Conservation (phyloP, 92 coral and sea anemone genomes). For the Blastomussa wellsi region DNA sequence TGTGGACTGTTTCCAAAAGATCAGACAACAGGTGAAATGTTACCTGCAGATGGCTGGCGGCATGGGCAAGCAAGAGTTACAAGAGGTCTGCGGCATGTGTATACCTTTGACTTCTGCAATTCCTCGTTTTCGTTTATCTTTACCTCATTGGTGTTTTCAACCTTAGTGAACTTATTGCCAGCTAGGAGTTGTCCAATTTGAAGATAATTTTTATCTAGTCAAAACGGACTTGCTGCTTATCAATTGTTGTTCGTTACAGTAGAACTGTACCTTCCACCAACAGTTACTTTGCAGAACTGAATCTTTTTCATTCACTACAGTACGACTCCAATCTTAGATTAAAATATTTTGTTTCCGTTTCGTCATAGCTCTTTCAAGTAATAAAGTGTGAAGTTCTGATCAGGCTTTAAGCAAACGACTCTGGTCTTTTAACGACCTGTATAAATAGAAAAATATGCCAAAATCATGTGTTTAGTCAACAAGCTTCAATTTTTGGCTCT, state of each 20-base stretch:
- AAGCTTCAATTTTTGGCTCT: not conserved
- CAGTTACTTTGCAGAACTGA: too few relatives aligned
- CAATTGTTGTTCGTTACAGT: too few relatives aligned
- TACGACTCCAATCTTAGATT: not conserved
- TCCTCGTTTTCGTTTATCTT: too few relatives aligned
- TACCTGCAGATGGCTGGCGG: conserved; percentile 99
- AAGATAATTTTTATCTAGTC: too few relatives aligned
- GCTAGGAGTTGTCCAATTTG: not conserved
- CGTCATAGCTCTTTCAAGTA: not conserved
- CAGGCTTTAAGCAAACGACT: not conserved
- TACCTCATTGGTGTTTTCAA: not conserved
- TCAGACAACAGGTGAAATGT: conserved; percentile 97
- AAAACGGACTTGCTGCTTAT: too few relatives aligned
- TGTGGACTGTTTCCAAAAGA: conserved; percentile 98
- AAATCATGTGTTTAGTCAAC: too few relatives aligned
- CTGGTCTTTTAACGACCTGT: too few relatives aligned
- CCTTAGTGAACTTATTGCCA: not conserved
- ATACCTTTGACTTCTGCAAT: not conserved
- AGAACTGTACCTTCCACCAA: too few relatives aligned
- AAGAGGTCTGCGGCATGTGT: conserved; percentile 60
- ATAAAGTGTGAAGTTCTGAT: not conserved
- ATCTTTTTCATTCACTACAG: too few relatives aligned
- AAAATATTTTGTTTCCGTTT: not conserved
- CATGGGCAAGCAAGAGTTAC: conserved; percentile 95
- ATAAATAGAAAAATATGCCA: too few relatives aligned